phyloP scores from a whole-genome alignment of 2,888 invertebrate species.

The Maniola hyperantus region DNA sequence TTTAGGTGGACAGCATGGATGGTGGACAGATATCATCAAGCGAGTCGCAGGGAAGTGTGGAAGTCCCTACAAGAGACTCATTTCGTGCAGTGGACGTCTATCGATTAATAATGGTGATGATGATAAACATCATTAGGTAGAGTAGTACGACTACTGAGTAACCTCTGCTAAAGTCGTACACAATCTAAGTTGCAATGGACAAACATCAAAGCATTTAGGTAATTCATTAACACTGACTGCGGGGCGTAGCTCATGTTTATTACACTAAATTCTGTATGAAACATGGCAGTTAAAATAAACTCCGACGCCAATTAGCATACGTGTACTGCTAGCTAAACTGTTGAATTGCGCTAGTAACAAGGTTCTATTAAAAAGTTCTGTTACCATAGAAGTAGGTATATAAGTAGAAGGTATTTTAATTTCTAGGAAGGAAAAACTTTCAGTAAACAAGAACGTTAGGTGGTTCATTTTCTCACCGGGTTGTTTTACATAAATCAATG shows the following conservation, averaged over 20 bases:
- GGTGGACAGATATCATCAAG: too few relatives aligned
- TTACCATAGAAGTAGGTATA: neutral
- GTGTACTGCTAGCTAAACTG: slow-evolving; percentile 48
- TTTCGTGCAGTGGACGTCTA: too few relatives aligned
- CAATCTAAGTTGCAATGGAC: slow-evolving; percentile 43
- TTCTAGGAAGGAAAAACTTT: slow-evolving; percentile 1
- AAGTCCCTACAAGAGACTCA: too few relatives aligned
- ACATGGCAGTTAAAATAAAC: slow-evolving; percentile 58
- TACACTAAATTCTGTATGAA: slow-evolving; percentile 47
- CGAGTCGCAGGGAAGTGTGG: too few relatives aligned
- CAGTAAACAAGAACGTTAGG: neutral
- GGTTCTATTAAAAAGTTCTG: slow-evolving; percentile 15
- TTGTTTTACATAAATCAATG: slow-evolving; percentile 1
- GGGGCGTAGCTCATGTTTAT: slow-evolving; percentile 46
- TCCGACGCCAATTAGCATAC: slow-evolving; percentile 62
- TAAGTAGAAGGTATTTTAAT: neutral
- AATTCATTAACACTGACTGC: slow-evolving; percentile 49
- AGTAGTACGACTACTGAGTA: neutral
- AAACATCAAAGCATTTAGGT: slow-evolving; percentile 47
- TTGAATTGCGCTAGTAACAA: slow-evolving; percentile 36
- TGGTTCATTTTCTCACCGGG: neutral
- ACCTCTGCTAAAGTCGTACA: neutral
- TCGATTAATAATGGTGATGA: too few relatives aligned
- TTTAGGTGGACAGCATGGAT: too few relatives aligned
- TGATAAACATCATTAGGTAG: slow-evolving; percentile 41